Evolutionary conservation across 2,888 invertebrate genomes (phyloP).

Genomic region (Tetrapedia diversipes): DNA sequence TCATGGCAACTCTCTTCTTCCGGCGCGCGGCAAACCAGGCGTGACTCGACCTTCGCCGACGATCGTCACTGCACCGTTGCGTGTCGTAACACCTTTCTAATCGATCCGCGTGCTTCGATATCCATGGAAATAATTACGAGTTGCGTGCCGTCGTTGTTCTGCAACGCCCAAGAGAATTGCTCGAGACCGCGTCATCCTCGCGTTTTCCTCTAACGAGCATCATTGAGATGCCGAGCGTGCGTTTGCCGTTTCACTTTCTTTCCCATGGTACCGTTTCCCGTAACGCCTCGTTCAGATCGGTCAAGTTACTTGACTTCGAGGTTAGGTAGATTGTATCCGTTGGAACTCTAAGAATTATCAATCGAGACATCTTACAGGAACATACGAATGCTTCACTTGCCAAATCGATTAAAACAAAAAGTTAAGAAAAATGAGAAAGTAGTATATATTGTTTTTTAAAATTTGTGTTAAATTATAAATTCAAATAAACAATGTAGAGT

Average conservation of each 20-base stretch:
- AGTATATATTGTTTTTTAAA: too few species aligned
- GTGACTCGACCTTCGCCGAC: slow-evolving; percentile 42
- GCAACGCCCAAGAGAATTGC: slow-evolving; percentile 15
- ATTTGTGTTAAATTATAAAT: too few species aligned
- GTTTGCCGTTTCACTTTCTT: slow-evolving; percentile 31
- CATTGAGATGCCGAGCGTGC: background rate
- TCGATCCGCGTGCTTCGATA: slow-evolving; percentile 28
- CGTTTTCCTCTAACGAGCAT: background rate
- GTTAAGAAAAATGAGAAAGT: too few species aligned
- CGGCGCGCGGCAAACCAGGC: slow-evolving; percentile 40
- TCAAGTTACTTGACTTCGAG: too few species aligned
- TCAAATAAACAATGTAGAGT: too few species aligned
- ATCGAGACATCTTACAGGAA: too few species aligned
- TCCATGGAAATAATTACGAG: slow-evolving; percentile 10
- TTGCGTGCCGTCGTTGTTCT: background rate
- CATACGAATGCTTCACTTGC: too few species aligned
- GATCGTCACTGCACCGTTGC: background rate
- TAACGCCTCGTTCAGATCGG: too few species aligned
- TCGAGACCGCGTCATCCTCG: background rate
- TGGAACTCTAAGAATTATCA: too few species aligned
- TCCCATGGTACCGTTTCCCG: slow-evolving; percentile 50
- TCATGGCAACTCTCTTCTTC: slow-evolving; percentile 53
- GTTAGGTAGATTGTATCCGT: too few species aligned
- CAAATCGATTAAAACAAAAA: too few species aligned
- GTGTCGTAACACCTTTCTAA: slow-evolving; percentile 59